Evolutionary conservation across 1,140 invertebrate species (phyloP).

Genomic region (Teleopsis dalmanni): DNA sequence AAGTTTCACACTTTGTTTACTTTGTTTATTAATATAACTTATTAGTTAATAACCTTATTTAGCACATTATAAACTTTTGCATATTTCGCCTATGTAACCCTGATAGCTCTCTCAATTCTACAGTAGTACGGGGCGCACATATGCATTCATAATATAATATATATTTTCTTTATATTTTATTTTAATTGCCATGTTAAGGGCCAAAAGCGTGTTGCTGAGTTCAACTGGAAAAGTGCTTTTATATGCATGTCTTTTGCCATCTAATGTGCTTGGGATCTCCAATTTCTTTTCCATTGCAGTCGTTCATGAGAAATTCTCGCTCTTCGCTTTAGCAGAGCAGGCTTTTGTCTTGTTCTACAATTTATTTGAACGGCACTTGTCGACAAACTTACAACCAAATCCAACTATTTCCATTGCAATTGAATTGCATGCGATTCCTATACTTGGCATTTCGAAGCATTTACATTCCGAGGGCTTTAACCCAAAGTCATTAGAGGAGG

Average conservation of each 20-base stretch:
- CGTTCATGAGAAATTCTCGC: background rate
- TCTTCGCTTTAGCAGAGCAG: background rate
- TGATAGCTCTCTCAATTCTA: too few relatives aligned
- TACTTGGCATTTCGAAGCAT: too few relatives aligned
- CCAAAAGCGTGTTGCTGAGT: slow-evolving; percentile 42
- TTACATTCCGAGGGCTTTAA: background rate
- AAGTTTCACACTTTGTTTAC: background rate
- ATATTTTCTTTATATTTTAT: background rate
- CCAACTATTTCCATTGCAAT: background rate
- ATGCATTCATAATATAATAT: background rate
- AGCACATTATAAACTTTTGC: background rate
- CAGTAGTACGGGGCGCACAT: too few relatives aligned
- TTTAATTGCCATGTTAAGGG: slow-evolving; percentile 25
- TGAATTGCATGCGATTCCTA: too few relatives aligned
- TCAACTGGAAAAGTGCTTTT: slow-evolving; percentile 19
- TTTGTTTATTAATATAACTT: background rate
- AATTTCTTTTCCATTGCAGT: background rate
- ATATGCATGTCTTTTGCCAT: background rate
- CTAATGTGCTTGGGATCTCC: background rate
- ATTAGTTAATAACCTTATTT: background rate
- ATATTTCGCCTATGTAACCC: too few relatives aligned
- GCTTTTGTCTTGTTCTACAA: background rate
- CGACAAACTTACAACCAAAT: slow-evolving; percentile 5
- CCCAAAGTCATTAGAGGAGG: background rate
- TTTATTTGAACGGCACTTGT: slow-evolving; percentile 8